phyloP scores from a whole-genome alignment of 2,113 vertebrate genomes.

The Hydrolagus affinis region DNA sequence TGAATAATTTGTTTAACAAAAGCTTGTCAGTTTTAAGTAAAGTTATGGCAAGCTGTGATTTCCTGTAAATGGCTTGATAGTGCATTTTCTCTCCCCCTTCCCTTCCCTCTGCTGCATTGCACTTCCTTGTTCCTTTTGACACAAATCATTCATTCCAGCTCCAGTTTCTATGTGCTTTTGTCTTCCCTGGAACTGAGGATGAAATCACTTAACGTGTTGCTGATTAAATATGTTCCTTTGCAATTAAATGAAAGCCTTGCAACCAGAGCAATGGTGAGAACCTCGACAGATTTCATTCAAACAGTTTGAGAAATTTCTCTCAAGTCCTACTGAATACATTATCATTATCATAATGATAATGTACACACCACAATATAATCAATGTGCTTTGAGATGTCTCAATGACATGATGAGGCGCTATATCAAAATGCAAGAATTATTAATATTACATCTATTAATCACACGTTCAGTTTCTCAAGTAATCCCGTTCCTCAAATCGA shows the following conservation, averaged over 20 bases:
- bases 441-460: too few relatives aligned
- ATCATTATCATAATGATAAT: too few relatives aligned
- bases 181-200: neutral
- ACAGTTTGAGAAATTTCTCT: too few relatives aligned
- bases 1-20: conserved; percentile 23
- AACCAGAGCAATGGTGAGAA: too few relatives aligned
- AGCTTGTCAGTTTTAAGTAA: conserved; percentile 25
- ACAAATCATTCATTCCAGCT: conserved; percentile 1
- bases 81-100: neutral
- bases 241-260: too few relatives aligned
- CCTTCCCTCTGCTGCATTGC: neutral
- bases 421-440: too few relatives aligned
- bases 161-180: conserved; percentile 16
- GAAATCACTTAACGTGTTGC: neutral
- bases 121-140: conserved; percentile 17
- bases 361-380: too few relatives aligned
- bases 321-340: neutral
- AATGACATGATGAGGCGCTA: too few relatives aligned
- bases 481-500: too few relatives aligned
- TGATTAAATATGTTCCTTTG: neutral
- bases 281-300: too few relatives aligned
- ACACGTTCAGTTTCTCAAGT: too few relatives aligned
- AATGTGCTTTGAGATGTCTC: too few relatives aligned
- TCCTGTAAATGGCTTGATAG: conserved; percentile 18
- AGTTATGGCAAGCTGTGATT: neutral